phyloP scores from a whole-genome alignment of 2,888 invertebrate genomes.

The Polydrusus tereticollis region DNA sequence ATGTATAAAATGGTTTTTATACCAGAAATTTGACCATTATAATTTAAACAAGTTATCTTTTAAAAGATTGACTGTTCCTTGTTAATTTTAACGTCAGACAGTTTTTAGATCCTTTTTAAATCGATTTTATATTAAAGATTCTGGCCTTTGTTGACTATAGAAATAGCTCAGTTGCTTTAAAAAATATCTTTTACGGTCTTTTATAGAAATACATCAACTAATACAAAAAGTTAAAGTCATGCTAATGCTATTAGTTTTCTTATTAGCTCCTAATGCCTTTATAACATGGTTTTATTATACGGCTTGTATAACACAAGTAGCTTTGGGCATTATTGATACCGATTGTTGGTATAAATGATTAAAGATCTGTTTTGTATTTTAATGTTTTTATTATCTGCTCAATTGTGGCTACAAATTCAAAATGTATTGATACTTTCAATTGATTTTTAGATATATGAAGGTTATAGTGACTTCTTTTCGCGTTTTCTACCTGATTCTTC shows the following conservation, averaged over 20 bases:
- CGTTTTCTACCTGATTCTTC: too few species aligned
- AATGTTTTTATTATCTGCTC: slow-evolving; percentile 19
- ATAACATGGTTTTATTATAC: slow-evolving; percentile 40
- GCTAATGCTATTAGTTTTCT: slow-evolving; percentile 58
- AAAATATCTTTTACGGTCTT: slow-evolving; percentile 39
- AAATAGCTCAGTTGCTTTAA: neutral
- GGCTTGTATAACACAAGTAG: slow-evolving; percentile 35
- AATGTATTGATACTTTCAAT: too few species aligned
- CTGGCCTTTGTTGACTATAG: slow-evolving; percentile 18
- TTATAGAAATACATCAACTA: slow-evolving; percentile 39
- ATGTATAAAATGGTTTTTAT: too few species aligned
- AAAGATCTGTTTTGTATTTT: slow-evolving; percentile 33
- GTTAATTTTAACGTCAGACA: neutral
- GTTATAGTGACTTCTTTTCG: too few species aligned
- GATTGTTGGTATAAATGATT: slow-evolving; percentile 47
- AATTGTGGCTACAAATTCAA: slow-evolving; percentile 12
- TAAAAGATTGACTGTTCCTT: neutral
- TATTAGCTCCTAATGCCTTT: slow-evolving; percentile 43
- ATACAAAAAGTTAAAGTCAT: slow-evolving; percentile 56
- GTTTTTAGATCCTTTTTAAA: slow-evolving; percentile 2
- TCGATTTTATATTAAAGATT: slow-evolving; percentile 4
- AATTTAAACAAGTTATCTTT: neutral
- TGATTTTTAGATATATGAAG: too few species aligned
- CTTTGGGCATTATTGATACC: slow-evolving; percentile 44
- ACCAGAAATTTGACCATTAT: too few species aligned